Evolutionary conservation across 2,888 invertebrate species (phyloP).

Genomic region (Pristionchus mayeri): DNA sequence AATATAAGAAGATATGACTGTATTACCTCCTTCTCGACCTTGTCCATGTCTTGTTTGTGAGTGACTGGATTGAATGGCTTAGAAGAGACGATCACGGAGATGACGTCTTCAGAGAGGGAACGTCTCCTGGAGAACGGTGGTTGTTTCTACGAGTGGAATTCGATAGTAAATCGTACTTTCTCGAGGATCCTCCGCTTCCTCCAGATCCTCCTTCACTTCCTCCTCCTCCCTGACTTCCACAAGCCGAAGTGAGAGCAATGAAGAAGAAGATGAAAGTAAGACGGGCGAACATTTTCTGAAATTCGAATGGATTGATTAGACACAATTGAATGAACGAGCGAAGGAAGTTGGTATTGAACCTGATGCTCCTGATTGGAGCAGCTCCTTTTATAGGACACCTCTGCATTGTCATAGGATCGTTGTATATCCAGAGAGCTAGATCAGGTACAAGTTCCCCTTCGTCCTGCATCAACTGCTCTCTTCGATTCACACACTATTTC

Average conservation of each 20-base stretch:
- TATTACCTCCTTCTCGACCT: constrained; percentile 9
- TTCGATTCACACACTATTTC: too few species aligned
- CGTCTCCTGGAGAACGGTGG: neutral
- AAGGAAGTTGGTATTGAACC: too few species aligned
- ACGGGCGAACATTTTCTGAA: constrained; percentile 34
- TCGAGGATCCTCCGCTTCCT: neutral
- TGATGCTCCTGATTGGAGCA: too few species aligned
- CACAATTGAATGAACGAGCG: too few species aligned
- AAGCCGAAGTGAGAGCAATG: neutral
- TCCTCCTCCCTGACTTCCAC: neutral
- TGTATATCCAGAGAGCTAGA: too few species aligned
- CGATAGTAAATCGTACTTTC: neutral
- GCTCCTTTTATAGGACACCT: too few species aligned
- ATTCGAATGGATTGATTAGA: too few species aligned
- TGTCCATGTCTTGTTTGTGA: constrained; percentile 27
- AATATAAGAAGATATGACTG: neutral
- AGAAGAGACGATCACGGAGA: constrained; percentile 3
- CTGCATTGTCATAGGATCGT: too few species aligned
- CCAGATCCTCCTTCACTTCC: neutral
- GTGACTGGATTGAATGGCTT: constrained; percentile 22
- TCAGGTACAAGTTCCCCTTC: too few species aligned
- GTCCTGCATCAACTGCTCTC: too few species aligned
- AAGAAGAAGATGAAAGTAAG: constrained; percentile 2
- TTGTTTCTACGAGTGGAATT: too few species aligned
- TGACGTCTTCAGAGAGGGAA: too few species aligned